Percentiles rank a stretch among this genome's conserved stretches.
Conservation (phyloP, 2,888 invertebrate genomes). For the Escarpia spicata region DNA sequence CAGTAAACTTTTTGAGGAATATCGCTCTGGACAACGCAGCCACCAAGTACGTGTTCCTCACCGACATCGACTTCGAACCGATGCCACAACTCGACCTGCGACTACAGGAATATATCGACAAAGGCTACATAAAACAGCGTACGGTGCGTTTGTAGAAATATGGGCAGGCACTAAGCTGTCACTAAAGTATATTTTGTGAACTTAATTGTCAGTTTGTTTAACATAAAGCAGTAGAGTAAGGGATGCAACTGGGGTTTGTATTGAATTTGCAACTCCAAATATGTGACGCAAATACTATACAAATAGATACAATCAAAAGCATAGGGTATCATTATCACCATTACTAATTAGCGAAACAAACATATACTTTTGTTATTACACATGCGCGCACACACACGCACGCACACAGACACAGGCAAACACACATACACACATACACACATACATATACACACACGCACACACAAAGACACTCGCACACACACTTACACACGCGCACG, state of each 20-base stretch:
- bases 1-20: slow-evolving; percentile 14
- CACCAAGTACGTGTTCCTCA: slow-evolving; percentile 20
- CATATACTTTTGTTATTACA: too few species aligned
- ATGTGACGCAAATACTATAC: background rate
- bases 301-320: too few species aligned
- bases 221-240: too few species aligned
- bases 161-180: background rate
- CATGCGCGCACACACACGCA: too few species aligned
- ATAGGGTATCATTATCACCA: too few species aligned
- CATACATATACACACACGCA: too few species aligned
- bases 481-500: too few species aligned
- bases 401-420: too few species aligned
- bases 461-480: too few species aligned
- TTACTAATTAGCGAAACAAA: too few species aligned
- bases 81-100: background rate
- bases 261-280: background rate
- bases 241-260: background rate
- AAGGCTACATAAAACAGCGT: background rate
- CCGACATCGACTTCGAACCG: slow-evolving; percentile 19
- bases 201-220: too few species aligned
- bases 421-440: too few species aligned
- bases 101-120: slow-evolving; percentile 19
- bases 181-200: background rate
- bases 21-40: slow-evolving; percentile 7
- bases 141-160: background rate